A percentile compares a stretch with the other conserved stretches of the same genome.
These are phyloP conservation scores for Dolichotis patagonum DNA, from an alignment of 2,113 vertebrate genomes.

Conservation along the genomic window DNA sequence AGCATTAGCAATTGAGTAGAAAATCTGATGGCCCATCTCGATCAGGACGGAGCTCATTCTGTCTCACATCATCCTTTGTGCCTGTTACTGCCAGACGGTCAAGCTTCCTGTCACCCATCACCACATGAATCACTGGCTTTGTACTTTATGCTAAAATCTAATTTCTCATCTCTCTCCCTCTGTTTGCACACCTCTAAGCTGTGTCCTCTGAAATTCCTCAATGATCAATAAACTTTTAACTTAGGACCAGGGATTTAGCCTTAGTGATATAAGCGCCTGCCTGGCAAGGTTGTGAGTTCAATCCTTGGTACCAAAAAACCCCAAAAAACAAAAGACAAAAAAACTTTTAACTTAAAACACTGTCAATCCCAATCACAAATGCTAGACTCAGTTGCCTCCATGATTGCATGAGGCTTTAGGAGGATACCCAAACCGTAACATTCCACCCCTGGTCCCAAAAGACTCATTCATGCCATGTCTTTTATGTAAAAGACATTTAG, in stretches of 20 bases:
- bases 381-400: no score
- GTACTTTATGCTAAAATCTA: constrained; percentile 14
- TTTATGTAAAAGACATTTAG: no score
- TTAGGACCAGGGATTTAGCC: no score
- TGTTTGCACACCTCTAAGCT: background rate
- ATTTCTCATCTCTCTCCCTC: background rate
- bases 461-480: no score
- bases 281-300: no score
- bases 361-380: no score
- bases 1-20: background rate
- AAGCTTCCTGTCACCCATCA: background rate
- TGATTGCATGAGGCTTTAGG: no score
- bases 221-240: background rate
- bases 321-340: no score
- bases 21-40: background rate
- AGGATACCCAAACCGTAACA: no score
- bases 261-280: no score
- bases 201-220: constrained; percentile 10
- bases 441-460: no score
- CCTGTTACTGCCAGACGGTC: background rate
- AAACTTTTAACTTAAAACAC: background rate
- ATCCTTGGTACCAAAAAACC: no score
- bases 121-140: background rate
- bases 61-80: background rate
- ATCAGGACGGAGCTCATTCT: background rate